Percentiles rank a stretch among this genome's conserved stretches.
phyloP scores from a whole-genome alignment of 2,888 invertebrate genomes.

The Ectobius pallidus region DNA sequence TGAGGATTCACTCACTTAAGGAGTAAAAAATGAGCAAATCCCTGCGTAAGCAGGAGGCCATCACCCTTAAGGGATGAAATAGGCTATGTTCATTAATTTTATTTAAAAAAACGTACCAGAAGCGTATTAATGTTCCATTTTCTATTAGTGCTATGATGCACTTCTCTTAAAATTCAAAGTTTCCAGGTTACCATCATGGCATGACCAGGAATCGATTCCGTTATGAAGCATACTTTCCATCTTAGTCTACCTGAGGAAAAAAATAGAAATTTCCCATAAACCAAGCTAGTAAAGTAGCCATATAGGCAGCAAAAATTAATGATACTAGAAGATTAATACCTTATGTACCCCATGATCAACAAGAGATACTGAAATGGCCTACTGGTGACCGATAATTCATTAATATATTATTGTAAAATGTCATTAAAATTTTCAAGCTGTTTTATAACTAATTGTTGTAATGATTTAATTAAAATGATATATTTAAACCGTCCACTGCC shows the following conservation, averaged over 20 bases:
- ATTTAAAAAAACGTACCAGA: no score
- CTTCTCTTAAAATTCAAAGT: not conserved
- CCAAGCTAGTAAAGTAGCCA: not conserved
- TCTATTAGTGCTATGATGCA: no score
- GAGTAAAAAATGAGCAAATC: no score
- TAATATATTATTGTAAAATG: not conserved
- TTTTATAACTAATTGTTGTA: not conserved
- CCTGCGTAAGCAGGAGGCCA: no score
- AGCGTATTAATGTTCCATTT: no score
- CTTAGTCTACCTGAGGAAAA: not conserved
- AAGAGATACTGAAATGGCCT: not conserved
- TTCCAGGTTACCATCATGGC: not conserved
- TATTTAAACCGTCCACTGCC: no score
- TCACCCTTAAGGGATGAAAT: no score
- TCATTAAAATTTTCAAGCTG: not conserved
- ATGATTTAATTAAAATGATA: not conserved
- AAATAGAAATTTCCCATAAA: not conserved
- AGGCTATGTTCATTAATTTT: no score
- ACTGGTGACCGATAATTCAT: not conserved
- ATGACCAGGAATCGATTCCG: not conserved
- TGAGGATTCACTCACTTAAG: no score
- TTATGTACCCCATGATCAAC: not conserved
- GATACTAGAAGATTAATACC: not conserved
- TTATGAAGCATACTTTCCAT: not conserved
- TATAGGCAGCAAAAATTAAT: not conserved